Evolutionary conservation across 2,888 invertebrate species (phyloP), one percentile per base, ranked within the genome.

Genomic region (Epinotia ramella): DNA sequence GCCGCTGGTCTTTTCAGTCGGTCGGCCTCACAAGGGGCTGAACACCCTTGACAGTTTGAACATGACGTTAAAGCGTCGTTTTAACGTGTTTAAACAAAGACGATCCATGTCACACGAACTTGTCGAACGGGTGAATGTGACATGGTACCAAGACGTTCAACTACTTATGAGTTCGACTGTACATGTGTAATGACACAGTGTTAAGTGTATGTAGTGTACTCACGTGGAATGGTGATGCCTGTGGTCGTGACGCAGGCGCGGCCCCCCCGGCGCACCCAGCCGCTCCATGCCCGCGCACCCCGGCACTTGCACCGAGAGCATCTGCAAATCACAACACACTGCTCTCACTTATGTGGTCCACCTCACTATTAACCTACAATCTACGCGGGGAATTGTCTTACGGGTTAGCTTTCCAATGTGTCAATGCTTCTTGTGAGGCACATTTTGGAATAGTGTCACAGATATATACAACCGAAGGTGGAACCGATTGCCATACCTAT

Each of bases 251-350:
- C 94, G 94, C 85, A 92, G 95, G 94, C 95, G 95, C 93, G 94
- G 94, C 89, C 95, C 95, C 92, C 93, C 94, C 90, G 93, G 92
- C 92, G 93, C 94, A 89, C 95, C 95, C 92, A 96, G 95, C 95
- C 96, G 95, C 95, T 96, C 96, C 96, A 96, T 96, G 94, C 96
- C 96, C 95, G 96, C 96, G 95, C 95, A 96, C 95, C 96, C 96
- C 95, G 96, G 95, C 92, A 96, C 95, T 95, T 96, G 96, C 93
- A 96, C 96, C 95, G 96, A 96, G 95, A 96, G 96, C 96, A 96
- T 96, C 96, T 96, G 95, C 86, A 95, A 95, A 88, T 90, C 91
- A 92, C 94, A 92, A 94, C 93, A 95, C 94, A 93, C 92, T 94
- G 89, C 93, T 94, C 93, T 94, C 93, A 94, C 90, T 94, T 94